phyloP scores from a whole-genome alignment of 1,140 invertebrate species.

The Cydia strobilella region DNA sequence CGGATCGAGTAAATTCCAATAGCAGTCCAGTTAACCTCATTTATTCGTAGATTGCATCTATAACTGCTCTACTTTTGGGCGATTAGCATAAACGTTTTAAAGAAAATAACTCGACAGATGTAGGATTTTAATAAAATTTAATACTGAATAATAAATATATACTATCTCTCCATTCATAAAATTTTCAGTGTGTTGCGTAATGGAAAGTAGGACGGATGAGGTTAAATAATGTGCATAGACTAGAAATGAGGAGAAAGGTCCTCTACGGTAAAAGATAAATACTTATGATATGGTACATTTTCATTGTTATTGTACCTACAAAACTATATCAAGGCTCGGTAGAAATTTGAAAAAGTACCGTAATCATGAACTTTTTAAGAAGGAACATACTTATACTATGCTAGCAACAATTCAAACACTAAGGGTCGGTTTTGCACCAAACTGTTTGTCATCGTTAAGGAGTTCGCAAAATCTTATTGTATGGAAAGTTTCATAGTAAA shows the following conservation, averaged over 20 bases:
- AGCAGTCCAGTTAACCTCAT: conserved; percentile 23
- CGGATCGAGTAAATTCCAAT: conserved; percentile 25
- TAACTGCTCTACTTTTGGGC: conserved; percentile 28
- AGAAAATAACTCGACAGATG: conserved; percentile 46
- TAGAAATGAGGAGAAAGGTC: not conserved
- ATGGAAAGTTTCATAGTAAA: no score
- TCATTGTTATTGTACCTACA: no score
- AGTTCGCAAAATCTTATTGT: no score
- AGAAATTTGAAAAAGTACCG: no score
- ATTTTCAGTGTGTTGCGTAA: conserved; percentile 45
- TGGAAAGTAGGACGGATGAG: conserved; percentile 44
- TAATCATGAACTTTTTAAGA: no score
- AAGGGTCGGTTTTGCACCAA: no score
- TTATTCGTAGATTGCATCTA: conserved; percentile 25
- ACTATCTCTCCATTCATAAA: conserved; percentile 50
- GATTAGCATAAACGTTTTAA: conserved; percentile 33
- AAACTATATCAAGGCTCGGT: no score
- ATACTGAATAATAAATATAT: conserved; percentile 47
- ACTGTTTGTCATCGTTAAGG: no score
- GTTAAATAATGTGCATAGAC: conserved; percentile 38
- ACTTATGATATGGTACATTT: no score
- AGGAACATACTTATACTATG: no score
- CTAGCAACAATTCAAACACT: no score
- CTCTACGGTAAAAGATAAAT: not conserved
- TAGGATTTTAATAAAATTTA: conserved; percentile 50